Evolutionary conservation across 2,797 vertebrate genomes (phyloP), one percentile per base, ranked within the genome.

Genomic region (Anableps anableps): DNA sequence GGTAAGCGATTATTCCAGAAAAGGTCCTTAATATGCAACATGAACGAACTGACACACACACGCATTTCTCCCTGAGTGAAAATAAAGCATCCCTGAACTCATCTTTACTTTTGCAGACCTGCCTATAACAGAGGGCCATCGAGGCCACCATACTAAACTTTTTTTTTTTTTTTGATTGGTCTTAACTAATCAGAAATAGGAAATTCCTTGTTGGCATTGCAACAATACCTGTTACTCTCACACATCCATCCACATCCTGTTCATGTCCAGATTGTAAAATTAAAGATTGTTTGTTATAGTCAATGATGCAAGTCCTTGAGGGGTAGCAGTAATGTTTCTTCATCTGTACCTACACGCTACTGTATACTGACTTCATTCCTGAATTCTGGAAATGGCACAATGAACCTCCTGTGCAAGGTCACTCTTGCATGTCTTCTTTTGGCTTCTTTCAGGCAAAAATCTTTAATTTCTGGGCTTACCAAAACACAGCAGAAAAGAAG

Each of bases 241-340:
- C 55, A 77, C 68, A 55, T 34, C 77, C 80, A 71, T 38, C 34
- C 41, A 53, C 71, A 38, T 83, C 21, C 73, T 82, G 81, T 89
- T 91, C 83, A 92, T 88, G 80, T 78, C 88, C 78, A 66, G 55
- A 80, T 90, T 86, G 72, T 70, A 81, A 88, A 83, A 86, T 83
- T 80, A 85, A 90, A 83, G 77, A 70, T 80, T 84, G 75, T 87
- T 89, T 83, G 80, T 79, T 87, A 74, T 47, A 74, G 66, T 74
- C 80, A 84, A 79, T n/a, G 74, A 77, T 74, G 80, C 66, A 50
- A 66, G 80, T 90, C 84, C 55, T 81, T 58, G 45, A 73, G 38
- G 80, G 76, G 83, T 38, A 9, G 77, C 72, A 70, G 80, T 88
- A 76, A 87, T 82, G 76, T 88, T 88, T 87, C 91, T 92, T 88